Conservation (phyloP, 1,140 invertebrate species). For the Samia ricini region DNA sequence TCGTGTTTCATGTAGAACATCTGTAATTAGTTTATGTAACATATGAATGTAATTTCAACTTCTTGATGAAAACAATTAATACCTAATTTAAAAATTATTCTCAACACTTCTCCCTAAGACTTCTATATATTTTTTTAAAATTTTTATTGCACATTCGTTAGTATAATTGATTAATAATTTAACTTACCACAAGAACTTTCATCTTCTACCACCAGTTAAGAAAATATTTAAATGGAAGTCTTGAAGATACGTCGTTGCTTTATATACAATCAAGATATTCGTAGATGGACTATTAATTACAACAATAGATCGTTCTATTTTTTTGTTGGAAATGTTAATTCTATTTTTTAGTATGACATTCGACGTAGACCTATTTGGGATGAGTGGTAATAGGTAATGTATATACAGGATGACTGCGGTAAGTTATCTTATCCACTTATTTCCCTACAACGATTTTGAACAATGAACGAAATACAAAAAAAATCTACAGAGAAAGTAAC, state of each 20-base stretch:
- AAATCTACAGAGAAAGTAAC: too few relatives aligned
- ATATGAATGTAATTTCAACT: too few relatives aligned
- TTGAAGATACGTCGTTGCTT: constrained; percentile 40
- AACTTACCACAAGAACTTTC: constrained; percentile 54
- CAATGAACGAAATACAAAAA: too few relatives aligned
- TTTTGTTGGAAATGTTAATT: constrained; percentile 64
- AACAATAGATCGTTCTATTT: constrained; percentile 46
- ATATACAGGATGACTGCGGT: constrained; percentile 30
- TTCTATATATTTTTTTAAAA: background rate
- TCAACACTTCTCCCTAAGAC: background rate
- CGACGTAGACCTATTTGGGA: constrained; percentile 52
- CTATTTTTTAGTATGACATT: constrained; percentile 59
- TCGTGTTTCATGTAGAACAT: too few relatives aligned
- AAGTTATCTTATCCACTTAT: too few relatives aligned
- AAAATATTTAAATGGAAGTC: constrained; percentile 50
- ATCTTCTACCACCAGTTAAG: constrained; percentile 34
- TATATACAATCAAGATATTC: constrained; percentile 62
- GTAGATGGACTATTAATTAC: constrained; percentile 62
- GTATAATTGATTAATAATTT: background rate
- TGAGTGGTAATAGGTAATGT: constrained; percentile 44
- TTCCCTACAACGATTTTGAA: too few relatives aligned
- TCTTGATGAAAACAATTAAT: too few relatives aligned
- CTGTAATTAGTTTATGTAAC: too few relatives aligned
- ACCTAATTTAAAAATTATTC: too few relatives aligned
- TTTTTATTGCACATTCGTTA: background rate